Evolutionary conservation across 2,888 invertebrate genomes (phyloP).

Genomic region (Oscheius sp.): DNA sequence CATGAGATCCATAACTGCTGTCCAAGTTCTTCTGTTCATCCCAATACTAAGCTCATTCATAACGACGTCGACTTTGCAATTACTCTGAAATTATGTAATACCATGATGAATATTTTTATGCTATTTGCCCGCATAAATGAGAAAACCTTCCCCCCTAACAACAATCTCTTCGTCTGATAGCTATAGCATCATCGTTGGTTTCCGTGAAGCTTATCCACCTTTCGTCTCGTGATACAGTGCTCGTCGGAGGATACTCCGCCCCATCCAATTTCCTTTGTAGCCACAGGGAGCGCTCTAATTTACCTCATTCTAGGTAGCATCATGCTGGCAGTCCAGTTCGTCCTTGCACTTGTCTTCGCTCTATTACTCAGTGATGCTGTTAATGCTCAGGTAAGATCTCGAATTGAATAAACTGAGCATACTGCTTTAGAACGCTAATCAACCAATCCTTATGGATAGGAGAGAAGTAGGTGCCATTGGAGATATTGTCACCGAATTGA

Average conservation of each 20-base stretch:
- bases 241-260: conserved; percentile 9
- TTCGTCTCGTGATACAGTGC: conserved; percentile 10
- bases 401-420: not conserved
- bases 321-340: conserved; percentile 27
- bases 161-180: not conserved
- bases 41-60: conserved; percentile 79
- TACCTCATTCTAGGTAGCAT: conserved; percentile 34
- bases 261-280: conserved; percentile 20
- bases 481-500: conserved; percentile 57
- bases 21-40: conserved; percentile 93
- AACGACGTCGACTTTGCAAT: conserved; percentile 55
- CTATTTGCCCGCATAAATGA: too few relatives aligned
- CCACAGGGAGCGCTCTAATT: conserved; percentile 2
- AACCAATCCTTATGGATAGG: conserved; percentile 58
- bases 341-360: conserved; percentile 2
- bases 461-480: conserved; percentile 53
- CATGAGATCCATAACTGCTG: conserved; percentile 92
- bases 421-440: conserved; percentile 1
- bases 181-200: not conserved
- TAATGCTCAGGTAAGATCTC: conserved; percentile 18
- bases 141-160: not conserved
- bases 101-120: too few relatives aligned
- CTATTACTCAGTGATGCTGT: conserved; percentile 5
- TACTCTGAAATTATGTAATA: conserved; percentile 46
- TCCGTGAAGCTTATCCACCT: conserved; percentile 2